Base-by-base conservation (phyloP, 2,888 invertebrate genomes). In the Aquatica leii region DNA sequence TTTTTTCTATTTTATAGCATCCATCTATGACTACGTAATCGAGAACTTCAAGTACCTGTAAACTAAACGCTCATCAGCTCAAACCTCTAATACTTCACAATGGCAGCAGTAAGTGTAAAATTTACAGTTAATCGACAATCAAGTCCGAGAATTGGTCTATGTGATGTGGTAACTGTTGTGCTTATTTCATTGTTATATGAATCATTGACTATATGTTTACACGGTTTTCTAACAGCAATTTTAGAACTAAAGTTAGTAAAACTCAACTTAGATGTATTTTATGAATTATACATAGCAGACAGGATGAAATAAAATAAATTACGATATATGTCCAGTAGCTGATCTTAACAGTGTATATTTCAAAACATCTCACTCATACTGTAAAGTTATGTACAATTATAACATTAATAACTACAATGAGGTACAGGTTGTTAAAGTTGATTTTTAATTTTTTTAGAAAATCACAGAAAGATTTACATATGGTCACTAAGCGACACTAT, bases 391-490 rank as follows among this genome's bases (percentile, higher is more conserved):
- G 5, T 40, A 6, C 40, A 40, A 6, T 40, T 40, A 6, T 40
- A 40, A 40, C 40, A 40, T 40, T 40, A n/a, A 40, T 40, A 40
- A 40, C 40, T n/a, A 6, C n/a, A 40, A n/a, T n/a, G 34, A 31
- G 34, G 9, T 31, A 31, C 34, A 31, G 34, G 34, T 31, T 31
- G 34, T 31, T 31, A 31, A 31, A 31, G 34, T 31, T 31, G 34
- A 31, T 31, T 40, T 40, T 40, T n/a, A 40, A 40, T 34, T 40
- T 6, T 40, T 40, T 40, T n/a, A 40, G 40, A 40, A 40, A 40
- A 40, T 4, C 40, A 40, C 40, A 40, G n/a, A 40, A 40, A 40
- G 40, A 40, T 40, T 40, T 40, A n/a, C 40, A 40, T 40, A 40
- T 40, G 40, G 5, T 40, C 5, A 40, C 40, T 40, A 40, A 40